These are phyloP conservation scores for Pharmacophagus antenor DNA, from an alignment of 2,888 invertebrate species.

Conservation along the genomic window DNA sequence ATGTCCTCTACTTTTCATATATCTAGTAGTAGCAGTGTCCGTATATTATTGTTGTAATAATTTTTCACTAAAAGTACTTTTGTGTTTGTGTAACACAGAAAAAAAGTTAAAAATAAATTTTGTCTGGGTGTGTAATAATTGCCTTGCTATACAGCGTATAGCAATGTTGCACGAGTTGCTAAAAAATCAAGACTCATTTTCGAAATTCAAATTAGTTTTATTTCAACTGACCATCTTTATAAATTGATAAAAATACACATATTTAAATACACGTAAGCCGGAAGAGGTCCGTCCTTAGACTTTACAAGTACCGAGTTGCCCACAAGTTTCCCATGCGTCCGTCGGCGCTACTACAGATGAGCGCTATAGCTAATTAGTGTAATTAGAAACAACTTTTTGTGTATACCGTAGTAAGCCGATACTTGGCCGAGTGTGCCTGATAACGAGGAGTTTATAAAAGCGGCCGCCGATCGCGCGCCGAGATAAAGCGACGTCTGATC, in stretches of 20 bases:
- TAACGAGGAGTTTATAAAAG: conserved; percentile 41
- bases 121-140: no score
- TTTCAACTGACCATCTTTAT: not conserved
- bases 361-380: conserved; percentile 58
- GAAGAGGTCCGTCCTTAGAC: conserved; percentile 28
- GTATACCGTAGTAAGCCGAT: conserved; percentile 55
- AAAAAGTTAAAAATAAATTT: no score
- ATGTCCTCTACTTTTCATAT: no score
- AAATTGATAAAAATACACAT: not conserved
- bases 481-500: conserved; percentile 42
- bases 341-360: conserved; percentile 27
- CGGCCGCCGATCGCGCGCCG: conserved; percentile 45
- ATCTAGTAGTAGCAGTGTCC: no score
- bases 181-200: not conserved
- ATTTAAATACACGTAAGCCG: conserved; percentile 16
- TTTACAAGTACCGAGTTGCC: conserved; percentile 29
- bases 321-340: conserved; percentile 28
- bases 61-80: no score
- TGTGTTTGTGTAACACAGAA: no score
- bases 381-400: conserved; percentile 72
- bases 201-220: not conserved
- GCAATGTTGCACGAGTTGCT: no score
- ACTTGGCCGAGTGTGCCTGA: conserved; percentile 44
- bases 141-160: no score
- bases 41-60: no score